A percentile compares a stretch with the other conserved stretches of the same genome.
These are phyloP conservation scores for Nomada goodeniana DNA, from an alignment of 2,888 invertebrate genomes.

Conservation along the genomic window DNA sequence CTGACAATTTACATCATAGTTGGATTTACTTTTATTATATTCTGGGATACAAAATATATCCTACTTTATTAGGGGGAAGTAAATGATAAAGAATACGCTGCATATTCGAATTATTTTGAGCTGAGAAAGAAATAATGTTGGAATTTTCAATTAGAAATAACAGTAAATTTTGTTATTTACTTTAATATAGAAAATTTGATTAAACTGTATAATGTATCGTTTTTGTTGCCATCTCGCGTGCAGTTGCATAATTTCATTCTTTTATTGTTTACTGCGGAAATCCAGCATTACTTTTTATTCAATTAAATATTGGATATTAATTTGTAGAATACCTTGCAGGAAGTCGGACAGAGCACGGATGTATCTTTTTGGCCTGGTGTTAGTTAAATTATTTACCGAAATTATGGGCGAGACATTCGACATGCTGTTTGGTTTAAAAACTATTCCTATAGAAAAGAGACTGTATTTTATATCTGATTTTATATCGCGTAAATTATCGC, in stretches of 20 bases:
- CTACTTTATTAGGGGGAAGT: neutral
- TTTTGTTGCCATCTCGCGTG: too few relatives aligned
- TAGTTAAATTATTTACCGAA: slow-evolving; percentile 65
- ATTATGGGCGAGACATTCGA: slow-evolving; percentile 72
- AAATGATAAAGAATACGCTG: neutral
- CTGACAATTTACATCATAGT: slow-evolving; percentile 68
- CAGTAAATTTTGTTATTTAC: too few relatives aligned
- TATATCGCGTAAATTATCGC: neutral
- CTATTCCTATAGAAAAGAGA: slow-evolving; percentile 68
- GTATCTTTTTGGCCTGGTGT: slow-evolving; percentile 64
- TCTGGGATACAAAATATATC: slow-evolving; percentile 56
- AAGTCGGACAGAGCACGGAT: slow-evolving; percentile 68
- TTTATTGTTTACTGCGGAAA: too few relatives aligned
- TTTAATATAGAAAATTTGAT: too few relatives aligned
- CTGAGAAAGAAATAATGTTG: neutral
- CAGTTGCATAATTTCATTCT: too few relatives aligned
- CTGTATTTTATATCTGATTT: neutral
- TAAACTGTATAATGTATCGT: too few relatives aligned
- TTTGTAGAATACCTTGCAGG: slow-evolving; percentile 66
- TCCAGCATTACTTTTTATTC: too few relatives aligned
- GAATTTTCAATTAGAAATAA: too few relatives aligned
- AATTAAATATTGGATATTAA: too few relatives aligned
- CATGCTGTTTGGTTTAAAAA: slow-evolving; percentile 72
- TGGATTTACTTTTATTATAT: slow-evolving; percentile 64
- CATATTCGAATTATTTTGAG: neutral